Percentiles rank a stretch among this genome's conserved stretches.
Conservation (phyloP, 1,140 invertebrate species). For the Aethina tumida region DNA sequence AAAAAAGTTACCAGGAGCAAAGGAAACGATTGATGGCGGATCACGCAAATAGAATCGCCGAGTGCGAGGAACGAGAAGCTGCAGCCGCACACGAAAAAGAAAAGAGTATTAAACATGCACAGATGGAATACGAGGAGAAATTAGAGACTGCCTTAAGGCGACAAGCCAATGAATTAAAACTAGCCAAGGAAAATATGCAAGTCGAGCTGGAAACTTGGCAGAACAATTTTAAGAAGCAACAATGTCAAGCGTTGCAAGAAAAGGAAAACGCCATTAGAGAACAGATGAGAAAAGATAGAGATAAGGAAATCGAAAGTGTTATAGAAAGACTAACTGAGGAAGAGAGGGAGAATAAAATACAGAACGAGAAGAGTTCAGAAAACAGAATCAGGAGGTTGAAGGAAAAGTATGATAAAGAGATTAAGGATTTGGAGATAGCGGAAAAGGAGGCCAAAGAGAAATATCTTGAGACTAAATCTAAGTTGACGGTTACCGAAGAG, state of each 20-base stretch:
- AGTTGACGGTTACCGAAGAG: slow-evolving; percentile 47
- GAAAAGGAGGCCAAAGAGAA: slow-evolving; percentile 44
- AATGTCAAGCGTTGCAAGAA: slow-evolving; percentile 41
- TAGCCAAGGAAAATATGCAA: slow-evolving; percentile 42
- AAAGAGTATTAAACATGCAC: slow-evolving; percentile 34
- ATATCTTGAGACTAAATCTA: slow-evolving; percentile 48
- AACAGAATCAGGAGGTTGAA: slow-evolving; percentile 57
- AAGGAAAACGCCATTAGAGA: slow-evolving; percentile 48
- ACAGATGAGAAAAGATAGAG: slow-evolving; percentile 48
- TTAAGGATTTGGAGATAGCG: slow-evolving; percentile 50
- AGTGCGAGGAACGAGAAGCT: slow-evolving; percentile 39
- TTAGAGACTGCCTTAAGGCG: slow-evolving; percentile 31
- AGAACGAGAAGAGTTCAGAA: slow-evolving; percentile 46
- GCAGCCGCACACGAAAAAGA: slow-evolving; percentile 35
- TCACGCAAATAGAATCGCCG: slow-evolving; percentile 34
- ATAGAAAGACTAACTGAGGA: slow-evolving; percentile 53
- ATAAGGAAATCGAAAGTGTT: slow-evolving; percentile 55
- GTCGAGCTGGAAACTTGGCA: slow-evolving; percentile 46
- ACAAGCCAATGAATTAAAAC: slow-evolving; percentile 44
- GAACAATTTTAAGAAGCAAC: slow-evolving; percentile 45
- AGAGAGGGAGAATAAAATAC: slow-evolving; percentile 37
- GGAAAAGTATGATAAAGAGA: slow-evolving; percentile 62
- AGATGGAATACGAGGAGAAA: slow-evolving; percentile 39
- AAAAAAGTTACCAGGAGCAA: slow-evolving; percentile 43
- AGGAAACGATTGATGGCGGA: slow-evolving; percentile 40